A percentile compares a stretch with the other conserved stretches of the same genome.
phyloP scores from a whole-genome alignment of 2,797 vertebrate genomes.

The Iguana delicatissima region DNA sequence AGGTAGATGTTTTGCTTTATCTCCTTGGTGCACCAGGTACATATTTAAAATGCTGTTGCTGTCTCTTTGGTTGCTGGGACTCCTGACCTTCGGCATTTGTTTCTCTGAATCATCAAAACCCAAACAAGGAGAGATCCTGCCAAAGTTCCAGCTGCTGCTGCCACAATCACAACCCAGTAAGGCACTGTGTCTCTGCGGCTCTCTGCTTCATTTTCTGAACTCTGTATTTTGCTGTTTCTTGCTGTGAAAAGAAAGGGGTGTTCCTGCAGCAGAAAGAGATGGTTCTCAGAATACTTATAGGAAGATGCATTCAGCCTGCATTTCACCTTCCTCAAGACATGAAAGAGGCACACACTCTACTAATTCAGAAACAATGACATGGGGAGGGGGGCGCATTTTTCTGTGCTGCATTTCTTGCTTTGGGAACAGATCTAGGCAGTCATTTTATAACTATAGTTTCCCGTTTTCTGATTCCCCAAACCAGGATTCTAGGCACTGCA shows the following conservation, averaged over 20 bases:
- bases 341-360: not conserved
- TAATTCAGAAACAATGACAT: not conserved
- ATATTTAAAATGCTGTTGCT: slow-evolving; percentile 69
- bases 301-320: not conserved
- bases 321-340: not conserved
- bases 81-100: not conserved
- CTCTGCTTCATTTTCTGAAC: slow-evolving; percentile 22
- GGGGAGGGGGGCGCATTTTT: not conserved
- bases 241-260: slow-evolving; percentile 88
- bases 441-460: too few species aligned
- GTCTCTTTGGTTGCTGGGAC: slow-evolving; percentile 48
- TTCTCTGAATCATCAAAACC: slow-evolving; percentile 71
- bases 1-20: slow-evolving; percentile 15
- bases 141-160: slow-evolving; percentile 77
- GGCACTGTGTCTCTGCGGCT: slow-evolving; percentile 66
- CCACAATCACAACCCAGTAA: slow-evolving; percentile 83
- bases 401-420: not conserved
- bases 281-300: slow-evolving; percentile 31
- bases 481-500: too few species aligned
- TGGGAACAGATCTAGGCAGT: too few species aligned
- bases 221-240: slow-evolving; percentile 80
- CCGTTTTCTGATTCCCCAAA: too few species aligned
- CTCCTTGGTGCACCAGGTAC: not conserved
- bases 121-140: slow-evolving; percentile 78
- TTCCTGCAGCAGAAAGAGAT: slow-evolving; percentile 80